Base-by-base conservation (phyloP, 64 coral and sea anemone species). In the Stylophora pistillata region DNA sequence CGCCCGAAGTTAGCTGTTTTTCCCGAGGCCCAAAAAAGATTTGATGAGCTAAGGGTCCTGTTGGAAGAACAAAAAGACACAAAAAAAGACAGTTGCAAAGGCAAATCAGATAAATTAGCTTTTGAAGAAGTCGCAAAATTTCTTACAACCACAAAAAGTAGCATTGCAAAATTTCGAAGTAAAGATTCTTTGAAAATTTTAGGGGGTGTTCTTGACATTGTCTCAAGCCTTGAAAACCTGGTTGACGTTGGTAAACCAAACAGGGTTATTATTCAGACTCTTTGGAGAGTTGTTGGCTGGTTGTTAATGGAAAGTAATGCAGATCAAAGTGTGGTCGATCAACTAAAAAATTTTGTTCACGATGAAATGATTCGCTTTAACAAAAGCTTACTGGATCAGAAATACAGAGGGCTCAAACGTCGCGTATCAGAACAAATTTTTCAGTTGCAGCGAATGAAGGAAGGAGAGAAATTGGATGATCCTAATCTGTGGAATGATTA, bases 401-500 rank as follows among this genome's bases (percentile, higher is more conserved):
- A 59, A 61, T 88, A 33, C 14, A 16, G 63, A 28, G 86, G 86
- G 13, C 54, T 88, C 0, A 47, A 64, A 26, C 23, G 56, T n/a
- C 86, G 86, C 10, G 56, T 88, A 2, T 59, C 72, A 13, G 73
- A 88, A 13, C 86, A 88, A 56, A 76, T 63, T 10, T 11, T 12
- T 14, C 86, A 88, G 72, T 30, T 88, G 0, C 53, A 32, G 18
- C 16, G 1, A 23, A 76, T 88, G 73, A 88, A 61, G 13, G 15
- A 25, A 21, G 86, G 72, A 37, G 71, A 87, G 18, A 75, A 62
- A 60, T 18, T 88, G 15, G 86, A 88, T 30, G 86, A 76, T n/a
- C 15, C 70, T 9, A 37, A 30, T 9, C 61, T 88, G 56, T 88
- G 86, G 86, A 88, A 88, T 74, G 72, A 88, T 31, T 88, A 75